Base-by-base conservation (phyloP, 1,140 invertebrate genomes). In the Scaptomyza graminum region DNA sequence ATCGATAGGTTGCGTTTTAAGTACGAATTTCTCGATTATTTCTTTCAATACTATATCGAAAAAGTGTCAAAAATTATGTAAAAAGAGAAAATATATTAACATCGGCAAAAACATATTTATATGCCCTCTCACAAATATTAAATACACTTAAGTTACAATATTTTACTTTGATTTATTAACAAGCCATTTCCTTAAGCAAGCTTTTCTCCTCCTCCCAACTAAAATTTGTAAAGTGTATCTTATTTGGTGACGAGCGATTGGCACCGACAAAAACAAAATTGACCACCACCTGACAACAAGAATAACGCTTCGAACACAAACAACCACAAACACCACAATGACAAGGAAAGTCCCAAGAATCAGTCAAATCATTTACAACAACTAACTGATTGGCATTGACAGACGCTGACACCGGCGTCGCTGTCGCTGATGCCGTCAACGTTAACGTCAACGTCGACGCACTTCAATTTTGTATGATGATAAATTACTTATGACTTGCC, bases 401-500 rank as follows among this genome's bases (percentile, higher is more conserved):
- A 87, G 83, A 79, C 79, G 55, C 52, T 64, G 74, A 44, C 49
- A 61, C 56, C 49, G 52, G 54, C 49, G 75, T 79, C 79, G 57
- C 22, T 28, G 55, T 54, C 52, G 52, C 16, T 39, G 56, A 55
- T 54, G 50, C 6, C 37, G 71, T 51, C 46, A 39, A 4, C 69
- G 55, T 54, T 43, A 51, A 74, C 37, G 71, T 51, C 46, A 39
- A 4, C 69, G 55, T 54, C 50, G 57, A 74, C 71, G 71, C 65
- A 79, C 64, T 83, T 74, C 83, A 88, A 83, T 83, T 83, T 83
- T 59, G 83, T 83, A 73, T 76, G 62, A 82, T 87, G 83, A 87
- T 87, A 87, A 87, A 88, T 87, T 87, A 83, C 83, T 87, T 88
- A 88, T 88, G 83, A 83, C 72, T 72, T 47, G 64, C 34, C 62